Evolutionary conservation across 2,797 vertebrate genomes (phyloP).

Genomic region (Lepus oiostolus): DNA sequence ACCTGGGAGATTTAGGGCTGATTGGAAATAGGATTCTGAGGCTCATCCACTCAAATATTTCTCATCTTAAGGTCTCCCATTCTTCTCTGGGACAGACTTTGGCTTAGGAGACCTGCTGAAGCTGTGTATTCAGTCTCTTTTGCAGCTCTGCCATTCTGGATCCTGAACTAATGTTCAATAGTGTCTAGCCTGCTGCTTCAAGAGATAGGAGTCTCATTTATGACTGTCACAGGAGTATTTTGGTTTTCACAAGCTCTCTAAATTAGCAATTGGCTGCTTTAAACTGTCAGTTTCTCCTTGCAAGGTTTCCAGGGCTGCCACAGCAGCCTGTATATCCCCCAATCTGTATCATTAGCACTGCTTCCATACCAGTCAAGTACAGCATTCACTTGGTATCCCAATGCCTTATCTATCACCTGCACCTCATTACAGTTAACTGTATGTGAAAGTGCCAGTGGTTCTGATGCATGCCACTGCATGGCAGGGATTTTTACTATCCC

Average conservation of each 20-base stretch:
- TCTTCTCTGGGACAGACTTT: constrained; percentile 28
- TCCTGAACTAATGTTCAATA: neutral
- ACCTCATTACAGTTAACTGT: neutral
- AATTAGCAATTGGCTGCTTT: neutral
- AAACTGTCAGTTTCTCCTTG: neutral
- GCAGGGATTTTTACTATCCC: neutral
- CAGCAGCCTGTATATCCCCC: neutral
- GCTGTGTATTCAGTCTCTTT: neutral
- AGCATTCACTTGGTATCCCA: neutral
- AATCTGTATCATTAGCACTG: neutral
- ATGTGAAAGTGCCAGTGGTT: neutral
- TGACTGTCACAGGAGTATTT: neutral
- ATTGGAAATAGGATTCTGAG: neutral
- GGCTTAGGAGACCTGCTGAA: neutral
- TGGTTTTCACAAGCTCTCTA: constrained; percentile 18
- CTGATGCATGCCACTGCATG: neutral
- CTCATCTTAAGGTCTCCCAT: neutral
- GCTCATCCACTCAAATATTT: neutral
- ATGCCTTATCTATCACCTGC: neutral
- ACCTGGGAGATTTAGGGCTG: neutral
- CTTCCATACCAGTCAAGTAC: neutral
- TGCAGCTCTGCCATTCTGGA: constrained; percentile 18
- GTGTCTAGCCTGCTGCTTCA: neutral
- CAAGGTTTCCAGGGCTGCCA: neutral
- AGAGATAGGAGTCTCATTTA: neutral